Percentiles rank a stretch among this genome's conserved stretches.
Evolutionary conservation across 2,888 invertebrate genomes (phyloP).

Genomic region (Mimumesa dahlbomi): DNA sequence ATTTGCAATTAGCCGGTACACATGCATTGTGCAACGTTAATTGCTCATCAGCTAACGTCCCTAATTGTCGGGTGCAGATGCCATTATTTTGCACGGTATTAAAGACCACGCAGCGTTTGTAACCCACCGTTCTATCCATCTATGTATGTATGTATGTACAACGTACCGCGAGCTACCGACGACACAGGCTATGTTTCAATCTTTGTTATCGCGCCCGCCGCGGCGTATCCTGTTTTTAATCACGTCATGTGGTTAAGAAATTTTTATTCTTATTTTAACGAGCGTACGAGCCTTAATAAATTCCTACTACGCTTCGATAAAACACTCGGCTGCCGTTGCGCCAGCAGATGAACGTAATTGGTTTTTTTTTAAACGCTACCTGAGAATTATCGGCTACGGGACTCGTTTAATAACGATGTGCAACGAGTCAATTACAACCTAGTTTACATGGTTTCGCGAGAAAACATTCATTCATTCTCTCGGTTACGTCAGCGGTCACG

Average conservation of each 20-base stretch:
- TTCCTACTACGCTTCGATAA: not conserved
- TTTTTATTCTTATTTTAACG: not conserved
- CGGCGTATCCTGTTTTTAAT: slow-evolving; percentile 16
- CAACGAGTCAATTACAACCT: slow-evolving; percentile 20
- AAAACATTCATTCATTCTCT: slow-evolving; percentile 26
- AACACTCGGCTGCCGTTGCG: not conserved
- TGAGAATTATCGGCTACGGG: not conserved
- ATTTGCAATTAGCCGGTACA: slow-evolving; percentile 63
- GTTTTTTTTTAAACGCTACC: slow-evolving; percentile 1
- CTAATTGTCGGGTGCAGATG: slow-evolving; percentile 62
- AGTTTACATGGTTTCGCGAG: slow-evolving; percentile 1
- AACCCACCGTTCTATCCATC: slow-evolving; percentile 18
- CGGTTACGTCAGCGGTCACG: slow-evolving; percentile 26
- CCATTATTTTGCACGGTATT: slow-evolving; percentile 67
- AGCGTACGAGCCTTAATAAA: not conserved
- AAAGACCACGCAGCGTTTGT: slow-evolving; percentile 27
- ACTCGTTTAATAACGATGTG: not conserved
- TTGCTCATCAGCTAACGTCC: slow-evolving; percentile 68
- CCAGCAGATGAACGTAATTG: slow-evolving; percentile 1
- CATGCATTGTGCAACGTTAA: slow-evolving; percentile 71
- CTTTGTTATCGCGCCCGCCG: not conserved
- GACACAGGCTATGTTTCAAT: not conserved
- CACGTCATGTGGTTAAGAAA: not conserved
- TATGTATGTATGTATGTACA: no score
- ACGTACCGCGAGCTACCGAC: slow-evolving; percentile 14